Conservation (phyloP, 2,888 invertebrate species). For the Opisthograptis luteolata region DNA sequence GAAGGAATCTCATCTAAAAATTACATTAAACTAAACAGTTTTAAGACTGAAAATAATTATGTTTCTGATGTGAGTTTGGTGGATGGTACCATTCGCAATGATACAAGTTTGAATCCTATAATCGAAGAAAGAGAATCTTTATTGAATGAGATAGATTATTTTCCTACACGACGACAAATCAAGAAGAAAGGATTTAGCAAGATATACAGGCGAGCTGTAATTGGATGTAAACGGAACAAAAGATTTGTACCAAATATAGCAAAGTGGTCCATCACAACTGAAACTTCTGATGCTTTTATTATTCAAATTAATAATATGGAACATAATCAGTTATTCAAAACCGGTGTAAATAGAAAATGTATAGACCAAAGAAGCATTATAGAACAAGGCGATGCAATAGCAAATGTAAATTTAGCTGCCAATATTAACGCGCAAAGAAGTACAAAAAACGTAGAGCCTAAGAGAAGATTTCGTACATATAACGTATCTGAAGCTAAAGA, state of each 20-base stretch:
- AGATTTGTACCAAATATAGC: background rate
- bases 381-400: background rate
- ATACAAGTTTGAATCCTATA: conserved; percentile 6
- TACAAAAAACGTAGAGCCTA: background rate
- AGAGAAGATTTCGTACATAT: background rate
- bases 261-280: background rate
- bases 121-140: conserved; percentile 16
- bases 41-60: background rate
- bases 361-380: background rate
- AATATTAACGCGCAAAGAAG: background rate
- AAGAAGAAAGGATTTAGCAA: conserved; percentile 4
- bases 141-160: background rate
- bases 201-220: conserved; percentile 12
- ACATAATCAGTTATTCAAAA: background rate
- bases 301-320: background rate
- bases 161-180: background rate
- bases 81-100: background rate
- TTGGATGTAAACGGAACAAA: background rate
- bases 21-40: background rate
- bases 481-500: background rate
- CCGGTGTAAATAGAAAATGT: background rate
- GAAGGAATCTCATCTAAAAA: no score
- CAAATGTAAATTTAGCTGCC: background rate
- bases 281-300: background rate
- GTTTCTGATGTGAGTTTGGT: background rate